Percentiles rank a stretch among this genome's conserved stretches.
Evolutionary conservation across 35 echinoderm and acorn worm genomes (phyloP).

Genomic region (Heliocidaris tuberculata): DNA sequence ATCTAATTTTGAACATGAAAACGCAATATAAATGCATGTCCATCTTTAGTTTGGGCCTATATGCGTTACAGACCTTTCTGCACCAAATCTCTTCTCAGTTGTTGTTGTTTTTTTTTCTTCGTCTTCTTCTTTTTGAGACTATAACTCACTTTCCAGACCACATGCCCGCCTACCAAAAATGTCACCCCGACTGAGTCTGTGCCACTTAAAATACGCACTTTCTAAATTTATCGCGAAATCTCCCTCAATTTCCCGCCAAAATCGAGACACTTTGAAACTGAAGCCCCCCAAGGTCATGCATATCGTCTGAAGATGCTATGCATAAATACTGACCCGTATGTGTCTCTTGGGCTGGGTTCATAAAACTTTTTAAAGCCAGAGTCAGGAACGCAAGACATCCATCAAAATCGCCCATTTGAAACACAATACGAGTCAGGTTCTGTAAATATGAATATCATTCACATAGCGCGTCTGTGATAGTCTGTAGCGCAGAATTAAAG

Average conservation of each 20-base stretch:
- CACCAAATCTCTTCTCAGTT: neutral
- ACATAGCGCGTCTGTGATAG: too few relatives aligned
- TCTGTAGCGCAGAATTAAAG: too few relatives aligned
- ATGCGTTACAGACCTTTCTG: neutral
- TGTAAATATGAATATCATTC: too few relatives aligned
- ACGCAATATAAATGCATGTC: neutral
- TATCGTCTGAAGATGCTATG: neutral
- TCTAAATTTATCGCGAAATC: neutral
- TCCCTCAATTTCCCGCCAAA: conserved; percentile 10
- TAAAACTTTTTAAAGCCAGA: neutral
- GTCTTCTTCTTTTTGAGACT: too few relatives aligned
- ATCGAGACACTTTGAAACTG: neutral
- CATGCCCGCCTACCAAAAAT: neutral
- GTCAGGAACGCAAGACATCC: too few relatives aligned
- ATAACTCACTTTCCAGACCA: too few relatives aligned
- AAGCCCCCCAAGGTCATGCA: neutral
- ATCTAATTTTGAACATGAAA: neutral
- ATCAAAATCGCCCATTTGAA: too few relatives aligned
- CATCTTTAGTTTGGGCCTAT: neutral
- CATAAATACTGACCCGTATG: neutral
- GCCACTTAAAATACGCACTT: neutral
- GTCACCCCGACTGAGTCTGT: neutral
- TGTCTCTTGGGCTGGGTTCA: neutral
- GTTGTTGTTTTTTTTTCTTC: neutral
- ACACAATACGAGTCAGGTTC: too few relatives aligned